Percentiles rank a stretch among this genome's conserved stretches.
Evolutionary conservation across 2,888 invertebrate genomes (phyloP).

Genomic region (Chrysolina haemoptera): DNA sequence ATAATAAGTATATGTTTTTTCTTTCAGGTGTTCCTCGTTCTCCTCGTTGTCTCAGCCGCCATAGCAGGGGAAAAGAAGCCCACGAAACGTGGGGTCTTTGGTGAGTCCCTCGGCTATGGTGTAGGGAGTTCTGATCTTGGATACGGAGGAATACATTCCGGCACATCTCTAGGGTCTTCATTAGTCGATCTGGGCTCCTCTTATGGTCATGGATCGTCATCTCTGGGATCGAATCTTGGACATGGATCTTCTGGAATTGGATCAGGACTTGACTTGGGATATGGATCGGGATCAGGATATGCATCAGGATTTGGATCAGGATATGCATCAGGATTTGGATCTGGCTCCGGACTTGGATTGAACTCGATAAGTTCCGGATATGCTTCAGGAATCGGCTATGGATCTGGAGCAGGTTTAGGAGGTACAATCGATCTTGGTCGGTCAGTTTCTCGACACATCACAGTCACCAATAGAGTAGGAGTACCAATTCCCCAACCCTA

Average conservation of each 20-base stretch:
- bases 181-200: no score
- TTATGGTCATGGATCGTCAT: no score
- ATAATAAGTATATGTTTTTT: no score
- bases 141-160: conserved; percentile 42
- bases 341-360: conserved; percentile 21
- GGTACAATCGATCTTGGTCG: conserved; percentile 58
- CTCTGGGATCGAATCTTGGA: conserved; percentile 9
- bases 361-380: conserved; percentile 15
- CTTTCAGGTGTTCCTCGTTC: conserved; percentile 68
- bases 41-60: conserved; percentile 68
- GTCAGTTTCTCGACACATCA: conserved; percentile 63
- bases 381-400: conserved; percentile 28
- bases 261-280: conserved; percentile 17
- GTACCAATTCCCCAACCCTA: conserved; percentile 70
- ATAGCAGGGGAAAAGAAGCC: conserved; percentile 67
- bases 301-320: conserved; percentile 21
- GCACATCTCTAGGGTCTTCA: conserved; percentile 30
- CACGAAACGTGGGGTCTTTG: conserved; percentile 70
- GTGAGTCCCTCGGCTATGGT: conserved; percentile 64
- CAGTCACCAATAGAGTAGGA: conserved; percentile 70
- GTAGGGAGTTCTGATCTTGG: conserved; percentile 61
- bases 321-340: conserved; percentile 13
- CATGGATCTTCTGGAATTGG: conserved; percentile 23
- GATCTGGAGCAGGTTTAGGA: conserved; percentile 32
- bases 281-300: conserved; percentile 17